These are phyloP conservation scores for Helobdella robusta DNA, from an alignment of 2,888 invertebrate species.

Conservation along the genomic window DNA sequence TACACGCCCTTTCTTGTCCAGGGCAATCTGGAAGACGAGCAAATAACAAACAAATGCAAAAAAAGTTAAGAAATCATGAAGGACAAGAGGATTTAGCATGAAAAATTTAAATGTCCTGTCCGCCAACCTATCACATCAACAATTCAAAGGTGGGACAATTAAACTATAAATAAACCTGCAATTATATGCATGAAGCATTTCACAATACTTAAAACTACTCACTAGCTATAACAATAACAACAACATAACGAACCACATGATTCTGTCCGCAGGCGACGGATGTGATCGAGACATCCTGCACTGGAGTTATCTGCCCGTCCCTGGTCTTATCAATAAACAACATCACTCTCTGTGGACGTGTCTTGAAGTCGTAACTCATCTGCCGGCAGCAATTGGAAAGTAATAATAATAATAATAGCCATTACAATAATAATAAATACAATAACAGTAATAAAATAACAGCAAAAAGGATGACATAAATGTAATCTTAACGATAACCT, in stretches of 20 bases:
- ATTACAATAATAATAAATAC: too few relatives aligned
- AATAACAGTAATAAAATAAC: too few relatives aligned
- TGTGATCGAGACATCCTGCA: slow-evolving; percentile 71
- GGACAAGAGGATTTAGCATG: too few relatives aligned
- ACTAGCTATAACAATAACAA: not conserved
- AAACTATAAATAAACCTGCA: too few relatives aligned
- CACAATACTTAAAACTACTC: not conserved
- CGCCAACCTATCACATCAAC: not conserved
- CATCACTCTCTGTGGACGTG: slow-evolving; percentile 71
- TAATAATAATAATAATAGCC: not conserved
- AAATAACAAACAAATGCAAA: too few relatives aligned
- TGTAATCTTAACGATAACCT: slow-evolving; percentile 52
- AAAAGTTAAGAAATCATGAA: too few relatives aligned
- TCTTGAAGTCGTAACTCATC: slow-evolving; percentile 69
- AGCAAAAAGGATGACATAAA: too few relatives aligned
- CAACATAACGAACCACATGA: slow-evolving; percentile 62
- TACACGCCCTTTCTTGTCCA: slow-evolving; percentile 76
- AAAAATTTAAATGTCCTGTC: too few relatives aligned
- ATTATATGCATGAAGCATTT: too few relatives aligned
- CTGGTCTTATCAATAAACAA: slow-evolving; percentile 75
- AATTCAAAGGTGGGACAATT: too few relatives aligned
- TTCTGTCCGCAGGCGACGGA: slow-evolving; percentile 83
- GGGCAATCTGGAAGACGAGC: slow-evolving; percentile 59
- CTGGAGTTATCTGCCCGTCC: slow-evolving; percentile 71
- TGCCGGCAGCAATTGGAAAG: not conserved